Percentiles rank a stretch among this genome's conserved stretches.
Conservation (phyloP, 2,888 invertebrate genomes). For the Gerris lacustris region DNA sequence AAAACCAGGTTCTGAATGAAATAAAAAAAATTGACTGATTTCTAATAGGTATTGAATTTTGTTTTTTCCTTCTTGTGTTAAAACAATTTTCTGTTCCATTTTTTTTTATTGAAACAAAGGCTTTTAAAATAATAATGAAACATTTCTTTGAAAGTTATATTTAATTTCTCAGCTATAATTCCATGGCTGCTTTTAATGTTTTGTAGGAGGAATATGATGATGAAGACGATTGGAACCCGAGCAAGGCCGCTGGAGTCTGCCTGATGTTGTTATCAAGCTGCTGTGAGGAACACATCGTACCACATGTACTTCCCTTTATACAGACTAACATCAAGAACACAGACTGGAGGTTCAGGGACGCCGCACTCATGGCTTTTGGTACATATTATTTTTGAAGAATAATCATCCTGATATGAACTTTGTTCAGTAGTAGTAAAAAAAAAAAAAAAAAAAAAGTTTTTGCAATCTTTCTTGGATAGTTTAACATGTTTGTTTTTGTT, state of each 20-base stretch:
- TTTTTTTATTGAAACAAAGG: too few relatives aligned
- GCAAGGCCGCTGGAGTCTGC: slow-evolving; percentile 98
- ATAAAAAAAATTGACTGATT: too few relatives aligned
- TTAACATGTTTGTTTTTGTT: background rate
- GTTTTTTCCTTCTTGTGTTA: too few relatives aligned
- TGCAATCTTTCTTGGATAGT: background rate
- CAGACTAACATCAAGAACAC: slow-evolving; percentile 83
- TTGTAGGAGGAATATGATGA: slow-evolving; percentile 79
- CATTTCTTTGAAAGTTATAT: too few relatives aligned
- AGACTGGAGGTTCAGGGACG: slow-evolving; percentile 88
- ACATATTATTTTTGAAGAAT: slow-evolving; percentile 25
- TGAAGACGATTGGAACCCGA: slow-evolving; percentile 98
- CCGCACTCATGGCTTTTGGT: slow-evolving; percentile 97
- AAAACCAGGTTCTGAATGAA: too few relatives aligned
- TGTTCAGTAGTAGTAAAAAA: too few relatives aligned
- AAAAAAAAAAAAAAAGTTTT: too few relatives aligned
- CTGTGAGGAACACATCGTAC: slow-evolving; percentile 94
- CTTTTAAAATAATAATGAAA: too few relatives aligned
- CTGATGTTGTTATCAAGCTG: slow-evolving; percentile 94
- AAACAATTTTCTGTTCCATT: too few relatives aligned
- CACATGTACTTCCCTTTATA: slow-evolving; percentile 89
- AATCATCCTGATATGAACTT: too few relatives aligned
- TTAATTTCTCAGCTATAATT: too few relatives aligned
- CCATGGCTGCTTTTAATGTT: background rate
- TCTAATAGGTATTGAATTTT: too few relatives aligned